Evolutionary conservation across 2,888 invertebrate genomes (phyloP).

Genomic region (Drosophila gaucha): DNA sequence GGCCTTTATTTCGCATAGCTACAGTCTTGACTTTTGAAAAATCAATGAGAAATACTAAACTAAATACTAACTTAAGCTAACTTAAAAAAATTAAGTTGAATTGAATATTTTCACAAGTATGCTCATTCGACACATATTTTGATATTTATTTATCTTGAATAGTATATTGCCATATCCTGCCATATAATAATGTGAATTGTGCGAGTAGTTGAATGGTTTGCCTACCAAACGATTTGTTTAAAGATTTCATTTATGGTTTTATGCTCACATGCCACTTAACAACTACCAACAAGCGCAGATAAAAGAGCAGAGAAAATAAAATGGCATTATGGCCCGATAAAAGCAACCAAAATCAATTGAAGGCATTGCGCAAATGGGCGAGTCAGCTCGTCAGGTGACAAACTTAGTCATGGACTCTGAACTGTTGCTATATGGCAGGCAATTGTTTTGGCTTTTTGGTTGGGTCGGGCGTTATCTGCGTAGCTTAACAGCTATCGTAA

Average conservation of each 20-base stretch:
- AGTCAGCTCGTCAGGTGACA: conserved; percentile 60
- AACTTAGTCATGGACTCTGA: conserved; percentile 62
- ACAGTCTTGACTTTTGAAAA: too few relatives aligned
- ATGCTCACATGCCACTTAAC: conserved; percentile 77
- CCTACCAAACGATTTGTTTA: conserved; percentile 67
- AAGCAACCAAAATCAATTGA: conserved; percentile 40
- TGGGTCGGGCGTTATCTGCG: conserved; percentile 53
- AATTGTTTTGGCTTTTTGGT: conserved; percentile 23
- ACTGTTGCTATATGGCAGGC: conserved; percentile 37
- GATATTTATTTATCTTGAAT: conserved; percentile 8
- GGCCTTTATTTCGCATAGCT: too few relatives aligned
- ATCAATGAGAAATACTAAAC: too few relatives aligned
- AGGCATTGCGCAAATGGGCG: conserved; percentile 30
- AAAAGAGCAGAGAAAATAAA: conserved; percentile 27
- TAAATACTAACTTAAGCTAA: too few relatives aligned
- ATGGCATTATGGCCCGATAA: conserved; percentile 10
- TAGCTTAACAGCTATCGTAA: conserved; percentile 51
- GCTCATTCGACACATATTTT: too few relatives aligned
- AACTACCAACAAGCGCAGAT: conserved; percentile 71
- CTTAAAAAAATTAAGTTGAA: too few relatives aligned
- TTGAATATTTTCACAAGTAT: too few relatives aligned
- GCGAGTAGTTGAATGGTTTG: conserved; percentile 8
- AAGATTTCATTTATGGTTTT: conserved; percentile 77
- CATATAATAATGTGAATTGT: neutral
- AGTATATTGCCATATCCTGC: conserved; percentile 20